Percentiles rank a stretch among this genome's conserved stretches.
These are phyloP conservation scores for Strigops habroptila DNA, from an alignment of 2,113 vertebrate species.

Conservation along the genomic window DNA sequence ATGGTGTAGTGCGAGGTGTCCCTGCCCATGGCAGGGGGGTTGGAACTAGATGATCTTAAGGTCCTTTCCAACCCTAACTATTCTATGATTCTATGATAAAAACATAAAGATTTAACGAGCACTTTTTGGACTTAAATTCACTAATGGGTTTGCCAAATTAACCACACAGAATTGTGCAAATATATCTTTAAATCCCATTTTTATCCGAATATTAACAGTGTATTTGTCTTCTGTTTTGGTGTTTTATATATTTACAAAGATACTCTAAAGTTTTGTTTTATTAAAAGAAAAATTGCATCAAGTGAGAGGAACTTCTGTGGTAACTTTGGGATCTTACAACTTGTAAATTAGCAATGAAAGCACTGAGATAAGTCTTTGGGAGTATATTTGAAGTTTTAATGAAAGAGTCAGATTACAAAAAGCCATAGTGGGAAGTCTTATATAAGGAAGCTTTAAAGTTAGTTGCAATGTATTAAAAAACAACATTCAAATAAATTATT, in stretches of 20 bases:
- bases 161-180: not conserved
- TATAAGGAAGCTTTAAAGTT: conserved; percentile 38
- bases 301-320: not conserved
- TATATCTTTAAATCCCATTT: not conserved
- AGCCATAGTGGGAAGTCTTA: conserved; percentile 11
- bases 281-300: not conserved
- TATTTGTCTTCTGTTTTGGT: not conserved
- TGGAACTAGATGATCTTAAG: too few relatives aligned
- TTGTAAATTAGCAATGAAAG: conserved; percentile 18
- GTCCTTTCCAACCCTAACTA: too few relatives aligned
- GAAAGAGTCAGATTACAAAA: conserved; percentile 56
- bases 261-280: not conserved
- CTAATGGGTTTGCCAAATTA: not conserved
- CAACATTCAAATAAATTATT: conserved; percentile 62
- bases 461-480: conserved; percentile 37
- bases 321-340: conserved; percentile 3
- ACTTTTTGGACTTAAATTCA: not conserved
- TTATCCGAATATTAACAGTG: not conserved
- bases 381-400: conserved; percentile 42
- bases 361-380: not conserved
- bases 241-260: not conserved
- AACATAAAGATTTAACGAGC: not conserved
- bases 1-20: too few relatives aligned
- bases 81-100: too few relatives aligned
- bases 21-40: too few relatives aligned